phyloP scores from a whole-genome alignment of 1,140 invertebrate species.

The Glossosoma conforme region DNA sequence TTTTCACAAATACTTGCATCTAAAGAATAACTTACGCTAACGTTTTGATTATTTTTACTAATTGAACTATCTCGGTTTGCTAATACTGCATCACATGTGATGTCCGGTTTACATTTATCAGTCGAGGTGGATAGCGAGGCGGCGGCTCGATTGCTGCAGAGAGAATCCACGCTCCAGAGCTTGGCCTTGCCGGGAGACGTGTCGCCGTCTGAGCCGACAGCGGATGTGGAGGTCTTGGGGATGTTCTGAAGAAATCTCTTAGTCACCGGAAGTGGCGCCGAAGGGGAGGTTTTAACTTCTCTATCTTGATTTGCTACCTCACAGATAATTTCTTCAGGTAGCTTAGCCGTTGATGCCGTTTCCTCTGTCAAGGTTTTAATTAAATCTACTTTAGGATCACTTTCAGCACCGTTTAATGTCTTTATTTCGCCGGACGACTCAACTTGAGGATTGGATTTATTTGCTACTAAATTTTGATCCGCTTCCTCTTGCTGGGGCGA shows the following conservation, averaged over 20 bases:
- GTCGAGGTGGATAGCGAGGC: slow-evolving; percentile 13
- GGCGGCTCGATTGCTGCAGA: slow-evolving; percentile 20
- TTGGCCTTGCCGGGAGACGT: slow-evolving; percentile 21
- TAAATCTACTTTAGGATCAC: slow-evolving; percentile 16
- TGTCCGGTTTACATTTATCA: slow-evolving; percentile 17
- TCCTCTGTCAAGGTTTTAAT: slow-evolving; percentile 13
- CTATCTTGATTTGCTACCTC: slow-evolving; percentile 9
- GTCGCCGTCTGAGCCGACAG: slow-evolving; percentile 18
- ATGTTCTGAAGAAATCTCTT: slow-evolving; percentile 32
- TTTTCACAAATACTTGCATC: slow-evolving; percentile 6
- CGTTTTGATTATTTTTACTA: slow-evolving; percentile 20
- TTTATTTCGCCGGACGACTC: slow-evolving; percentile 9
- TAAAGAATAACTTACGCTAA: slow-evolving; percentile 15
- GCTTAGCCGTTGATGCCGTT: slow-evolving; percentile 24
- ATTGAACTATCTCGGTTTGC: slow-evolving; percentile 23
- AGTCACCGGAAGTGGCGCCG: slow-evolving; percentile 28
- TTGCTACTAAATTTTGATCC: slow-evolving; percentile 12
- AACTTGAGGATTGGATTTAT: slow-evolving; percentile 14
- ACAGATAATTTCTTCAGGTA: slow-evolving; percentile 11
- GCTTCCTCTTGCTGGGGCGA: neutral
- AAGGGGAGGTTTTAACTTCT: slow-evolving; percentile 13
- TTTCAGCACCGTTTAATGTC: slow-evolving; percentile 23
- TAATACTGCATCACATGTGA: slow-evolving; percentile 26
- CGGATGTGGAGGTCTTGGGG: slow-evolving; percentile 19
- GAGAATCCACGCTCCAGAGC: slow-evolving; percentile 29